Evolutionary conservation across 2,888 invertebrate species (phyloP), one percentile per base, ranked within the genome.

Genomic region (Tenthredo notha): DNA sequence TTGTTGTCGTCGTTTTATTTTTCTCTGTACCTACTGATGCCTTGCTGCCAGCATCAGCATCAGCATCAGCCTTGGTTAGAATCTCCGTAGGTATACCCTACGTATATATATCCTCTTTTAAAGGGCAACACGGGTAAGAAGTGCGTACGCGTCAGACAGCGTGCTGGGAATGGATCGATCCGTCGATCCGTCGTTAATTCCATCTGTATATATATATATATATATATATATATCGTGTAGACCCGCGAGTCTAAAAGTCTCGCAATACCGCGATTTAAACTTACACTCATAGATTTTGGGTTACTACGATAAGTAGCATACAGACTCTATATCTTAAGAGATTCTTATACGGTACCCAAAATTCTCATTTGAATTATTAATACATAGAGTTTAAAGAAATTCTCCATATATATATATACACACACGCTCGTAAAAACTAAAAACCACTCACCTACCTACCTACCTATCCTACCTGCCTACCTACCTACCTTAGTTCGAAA

Each of bases 41-140:
- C 80, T n/a, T 5, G 61, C 6, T 1, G 40, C 43, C n/a, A n/a
- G n/a, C n/a, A n/a, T n/a, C n/a, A 25, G 25, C 21, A 12, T 18
- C n/a, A n/a, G 54, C n/a, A n/a, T 15, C 47, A 47, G 9, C 75
- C 40, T 40, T 75, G 47, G 75, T n/a, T 21, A 47, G 9, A 33
- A 33, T 50, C 29, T 43, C 37, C 37, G 10, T 12, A 61, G 12
- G 25, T 33, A 33, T 61, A 33, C 37, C 21, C 21, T 21, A 40
- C 15, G 82, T 43, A n/a, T n/a, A n/a, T n/a, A n/a, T n/a, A n/a
- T n/a, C n/a, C n/a, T n/a, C n/a, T n/a, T 67, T 83, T 83, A 83
- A 83, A 83, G 83, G 72, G 83, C 67, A 83, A 83, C 83, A 15
- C 50, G 83, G 61, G 61, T 40, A 80, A 80, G 61, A 80, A 80